Evolutionary conservation across 2,888 invertebrate genomes (phyloP).

Genomic region (Nebria salina): DNA sequence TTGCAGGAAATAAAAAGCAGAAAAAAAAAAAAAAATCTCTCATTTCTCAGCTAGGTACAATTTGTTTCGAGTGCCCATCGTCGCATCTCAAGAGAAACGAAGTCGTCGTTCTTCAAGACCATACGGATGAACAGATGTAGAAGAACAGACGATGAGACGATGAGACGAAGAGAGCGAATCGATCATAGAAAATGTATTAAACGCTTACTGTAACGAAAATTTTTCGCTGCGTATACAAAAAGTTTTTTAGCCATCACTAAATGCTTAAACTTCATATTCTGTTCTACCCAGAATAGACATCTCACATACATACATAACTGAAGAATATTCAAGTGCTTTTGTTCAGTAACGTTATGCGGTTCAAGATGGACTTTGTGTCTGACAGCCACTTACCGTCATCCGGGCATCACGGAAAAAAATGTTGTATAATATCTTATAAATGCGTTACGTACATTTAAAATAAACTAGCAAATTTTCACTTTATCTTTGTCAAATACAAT

Average conservation of each 20-base stretch:
- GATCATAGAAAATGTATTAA: conserved; percentile 35
- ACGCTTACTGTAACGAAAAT: conserved; percentile 18
- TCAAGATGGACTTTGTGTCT: conserved; percentile 29
- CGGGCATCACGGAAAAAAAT: not conserved
- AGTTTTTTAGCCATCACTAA: not conserved
- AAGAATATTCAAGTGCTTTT: conserved; percentile 27
- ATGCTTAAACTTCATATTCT: not conserved
- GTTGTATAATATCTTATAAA: not conserved
- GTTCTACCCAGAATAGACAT: not conserved
- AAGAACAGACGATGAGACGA: not conserved
- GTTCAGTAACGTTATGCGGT: conserved; percentile 10
- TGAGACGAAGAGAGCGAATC: conserved; percentile 3
- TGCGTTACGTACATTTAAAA: not conserved
- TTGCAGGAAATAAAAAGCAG: not conserved
- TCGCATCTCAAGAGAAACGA: conserved; percentile 15
- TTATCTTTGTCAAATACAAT: too few relatives aligned
- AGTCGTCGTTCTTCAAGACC: not conserved
- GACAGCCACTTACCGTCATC: conserved; percentile 19
- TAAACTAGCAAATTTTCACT: not conserved
- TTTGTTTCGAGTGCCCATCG: conserved; percentile 31
- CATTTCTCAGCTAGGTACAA: conserved; percentile 8
- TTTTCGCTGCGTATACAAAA: conserved; percentile 31
- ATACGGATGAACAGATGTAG: not conserved
- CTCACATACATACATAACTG: not conserved
- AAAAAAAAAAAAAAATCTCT: conserved; percentile 28